Evolutionary conservation across 2,113 vertebrate species (phyloP).

Genomic region (Tachysurus fulvidraco): DNA sequence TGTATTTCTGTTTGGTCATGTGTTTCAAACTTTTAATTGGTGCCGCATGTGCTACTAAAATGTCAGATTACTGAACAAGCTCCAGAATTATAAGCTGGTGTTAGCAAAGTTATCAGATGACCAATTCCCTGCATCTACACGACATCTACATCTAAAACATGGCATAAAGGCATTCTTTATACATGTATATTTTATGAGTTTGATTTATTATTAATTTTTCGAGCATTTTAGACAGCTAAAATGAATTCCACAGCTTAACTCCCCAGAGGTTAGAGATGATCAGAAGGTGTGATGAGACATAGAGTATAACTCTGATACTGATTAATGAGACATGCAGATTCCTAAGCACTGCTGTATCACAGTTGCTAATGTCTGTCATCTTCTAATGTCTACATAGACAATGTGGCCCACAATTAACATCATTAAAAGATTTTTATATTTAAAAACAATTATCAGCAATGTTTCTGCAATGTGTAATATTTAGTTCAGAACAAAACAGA

Average conservation of each 20-base stretch:
- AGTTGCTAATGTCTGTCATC: neutral
- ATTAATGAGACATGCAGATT: constrained; percentile 39
- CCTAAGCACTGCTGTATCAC: neutral
- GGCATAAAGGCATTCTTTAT: constrained; percentile 26
- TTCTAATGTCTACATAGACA: neutral
- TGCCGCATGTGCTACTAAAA: neutral
- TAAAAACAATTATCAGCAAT: neutral
- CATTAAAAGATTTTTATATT: neutral
- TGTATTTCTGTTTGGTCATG: neutral
- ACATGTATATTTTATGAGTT: constrained; percentile 45
- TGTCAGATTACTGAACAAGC: neutral
- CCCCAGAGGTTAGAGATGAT: constrained; percentile 31
- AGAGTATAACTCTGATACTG: constrained; percentile 26
- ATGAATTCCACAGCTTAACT: constrained; percentile 36
- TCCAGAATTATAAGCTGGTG: neutral
- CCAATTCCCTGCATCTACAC: neutral
- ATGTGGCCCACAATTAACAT: neutral
- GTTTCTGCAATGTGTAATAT: neutral
- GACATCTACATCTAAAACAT: constrained; percentile 20
- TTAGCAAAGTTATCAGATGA: neutral
- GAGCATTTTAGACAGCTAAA: constrained; percentile 36
- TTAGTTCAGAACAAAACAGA: neutral
- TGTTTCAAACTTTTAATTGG: neutral
- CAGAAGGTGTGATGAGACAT: constrained; percentile 25
- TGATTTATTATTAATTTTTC: constrained; percentile 46